phyloP scores from a whole-genome alignment of 2,113 vertebrate genomes.

The Euleptes europaea region DNA sequence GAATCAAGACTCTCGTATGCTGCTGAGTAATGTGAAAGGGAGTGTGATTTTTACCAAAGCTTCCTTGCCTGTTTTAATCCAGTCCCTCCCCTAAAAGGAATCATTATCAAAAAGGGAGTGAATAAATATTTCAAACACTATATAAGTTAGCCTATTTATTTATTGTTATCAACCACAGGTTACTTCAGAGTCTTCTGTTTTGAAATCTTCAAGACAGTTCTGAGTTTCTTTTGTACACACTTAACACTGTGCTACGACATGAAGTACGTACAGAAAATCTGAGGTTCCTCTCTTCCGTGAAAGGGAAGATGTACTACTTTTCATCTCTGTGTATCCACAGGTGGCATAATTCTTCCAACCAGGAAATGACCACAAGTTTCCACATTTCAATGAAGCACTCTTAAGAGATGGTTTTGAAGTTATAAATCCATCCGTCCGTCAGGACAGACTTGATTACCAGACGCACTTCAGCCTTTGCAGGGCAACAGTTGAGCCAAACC shows the following conservation, averaged over 20 bases:
- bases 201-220: conserved; percentile 43
- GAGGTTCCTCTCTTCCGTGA: conserved; percentile 58
- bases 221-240: conserved; percentile 60
- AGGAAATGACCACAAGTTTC: conserved; percentile 26
- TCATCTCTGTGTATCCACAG: conserved; percentile 74
- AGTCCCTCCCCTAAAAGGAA: conserved; percentile 59
- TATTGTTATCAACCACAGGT: conserved; percentile 72
- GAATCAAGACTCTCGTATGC: conserved; percentile 35
- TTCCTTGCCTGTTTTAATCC: conserved; percentile 69
- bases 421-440: neutral
- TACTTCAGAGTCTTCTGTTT: conserved; percentile 73
- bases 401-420: neutral
- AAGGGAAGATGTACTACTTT: conserved; percentile 57
- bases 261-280: conserved; percentile 61
- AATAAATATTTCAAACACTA: conserved; percentile 71
- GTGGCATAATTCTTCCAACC: conserved; percentile 50
- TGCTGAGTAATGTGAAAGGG: conserved; percentile 36
- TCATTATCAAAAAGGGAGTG: conserved; percentile 64
- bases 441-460: accelerated
- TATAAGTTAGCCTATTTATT: conserved; percentile 73
- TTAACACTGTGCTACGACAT: conserved; percentile 62
- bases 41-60: conserved; percentile 38
- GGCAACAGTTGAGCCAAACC: conserved; percentile 12
- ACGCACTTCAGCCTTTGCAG: neutral
- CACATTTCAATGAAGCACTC: conserved; percentile 18